Percentiles rank a stretch among this genome's conserved stretches.
phyloP scores from a whole-genome alignment of 2,113 vertebrate species.

The Plectropomus leopardus region DNA sequence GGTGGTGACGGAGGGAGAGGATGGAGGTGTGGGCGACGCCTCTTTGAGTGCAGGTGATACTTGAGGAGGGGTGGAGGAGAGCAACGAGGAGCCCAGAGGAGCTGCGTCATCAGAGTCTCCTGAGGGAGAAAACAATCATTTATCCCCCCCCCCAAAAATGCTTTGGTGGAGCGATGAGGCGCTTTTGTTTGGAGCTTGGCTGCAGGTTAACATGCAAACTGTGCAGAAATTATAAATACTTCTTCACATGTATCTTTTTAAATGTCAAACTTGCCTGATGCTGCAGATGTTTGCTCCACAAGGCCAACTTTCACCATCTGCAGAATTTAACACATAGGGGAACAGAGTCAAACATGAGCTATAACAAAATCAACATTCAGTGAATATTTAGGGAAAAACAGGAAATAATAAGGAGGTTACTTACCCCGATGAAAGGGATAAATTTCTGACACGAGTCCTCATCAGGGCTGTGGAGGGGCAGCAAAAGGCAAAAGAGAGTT shows the following conservation, averaged over 20 bases:
- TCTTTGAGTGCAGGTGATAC: slow-evolving; percentile 93
- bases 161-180: no score
- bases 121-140: slow-evolving; percentile 64
- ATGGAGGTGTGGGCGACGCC: slow-evolving; percentile 94
- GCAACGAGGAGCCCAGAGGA: slow-evolving; percentile 87
- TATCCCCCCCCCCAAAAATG: no score
- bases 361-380: not conserved
- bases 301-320: slow-evolving; percentile 98
- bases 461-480: slow-evolving; percentile 88
- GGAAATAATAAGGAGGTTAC: slow-evolving; percentile 54
- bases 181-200: no score
- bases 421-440: slow-evolving; percentile 97
- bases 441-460: slow-evolving; percentile 99
- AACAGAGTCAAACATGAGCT: not conserved
- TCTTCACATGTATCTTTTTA: not conserved
- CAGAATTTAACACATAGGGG: slow-evolving; percentile 10
- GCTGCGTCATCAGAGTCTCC: slow-evolving; percentile 97
- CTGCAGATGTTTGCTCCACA: slow-evolving; percentile 93
- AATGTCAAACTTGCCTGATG: slow-evolving; percentile 87
- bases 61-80: slow-evolving; percentile 94
- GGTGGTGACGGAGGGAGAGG: slow-evolving; percentile 94
- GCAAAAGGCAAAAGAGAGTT: slow-evolving; percentile 19
- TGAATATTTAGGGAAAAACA: not conserved
- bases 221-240: no score
- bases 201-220: no score